Base-by-base conservation (phyloP, 2,113 vertebrate species). In the Herpailurus yagouaroundi region DNA sequence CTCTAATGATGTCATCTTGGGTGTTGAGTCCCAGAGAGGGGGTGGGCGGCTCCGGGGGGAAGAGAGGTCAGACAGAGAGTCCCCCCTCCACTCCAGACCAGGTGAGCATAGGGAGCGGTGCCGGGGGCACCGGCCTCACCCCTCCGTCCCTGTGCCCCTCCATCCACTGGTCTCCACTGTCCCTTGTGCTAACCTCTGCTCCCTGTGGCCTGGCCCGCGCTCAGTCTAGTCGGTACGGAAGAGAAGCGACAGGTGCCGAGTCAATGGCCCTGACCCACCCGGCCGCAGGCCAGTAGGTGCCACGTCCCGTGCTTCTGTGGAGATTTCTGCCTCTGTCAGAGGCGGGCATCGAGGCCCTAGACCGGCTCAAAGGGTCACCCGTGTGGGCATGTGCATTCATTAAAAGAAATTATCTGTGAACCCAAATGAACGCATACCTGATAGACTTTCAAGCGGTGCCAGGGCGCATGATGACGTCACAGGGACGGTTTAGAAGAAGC, bases 261-360 rank as follows among this genome's bases (percentile, higher is more conserved):
- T 15, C 21, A 0, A 8, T 7, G 18, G 73, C 29, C 33, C n/a
- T 13, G 21, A 33, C 19, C 27, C 15, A 2, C 21, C 8, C 0
- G 0, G 33, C 33, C 27, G 1, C 5, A 12, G 33, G 12, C 4
- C 23, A 13, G 41, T 45, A n/a, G 55, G 48, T 16, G 27, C 3
- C 16, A 1, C 27, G 9, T 0, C 3, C 83, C 23, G 6, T 1
- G 3, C 33, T 38, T 52, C 66, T 13, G 4, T 0, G 15, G 33
- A 14, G 38, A 21, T 23, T 5, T 48, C 38, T 27, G 27, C 38
- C 27, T 60, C 55, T 12, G 9, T 15, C 41, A 45, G 14, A 14
- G 2, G 15, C 73, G 21, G 77, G 4, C 23, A 33, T 36, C 1
- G 1, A 19, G 41, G 21, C 33, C 73, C 5, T 7, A 18, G 48